These are phyloP conservation scores for Cheilosia vernalis DNA, from an alignment of 2,888 invertebrate species.

Conservation along the genomic window DNA sequence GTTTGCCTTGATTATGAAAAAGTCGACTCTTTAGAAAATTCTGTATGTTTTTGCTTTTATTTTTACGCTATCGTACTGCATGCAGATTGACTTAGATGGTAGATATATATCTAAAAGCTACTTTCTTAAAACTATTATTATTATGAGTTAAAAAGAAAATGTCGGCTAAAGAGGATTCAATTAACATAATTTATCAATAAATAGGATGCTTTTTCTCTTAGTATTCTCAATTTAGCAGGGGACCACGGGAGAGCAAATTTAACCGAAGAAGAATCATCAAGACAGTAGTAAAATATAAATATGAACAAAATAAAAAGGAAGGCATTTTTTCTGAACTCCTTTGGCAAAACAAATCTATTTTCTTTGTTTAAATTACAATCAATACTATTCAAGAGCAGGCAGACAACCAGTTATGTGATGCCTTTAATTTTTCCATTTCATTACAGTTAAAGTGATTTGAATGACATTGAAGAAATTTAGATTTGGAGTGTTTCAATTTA, in stretches of 20 bases:
- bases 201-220: slow-evolving; percentile 52
- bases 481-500: slow-evolving; percentile 11
- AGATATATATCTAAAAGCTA: slow-evolving; percentile 67
- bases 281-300: slow-evolving; percentile 12
- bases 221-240: slow-evolving; percentile 42
- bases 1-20: no score
- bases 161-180: slow-evolving; percentile 37
- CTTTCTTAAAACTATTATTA: slow-evolving; percentile 58
- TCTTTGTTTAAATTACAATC: slow-evolving; percentile 36
- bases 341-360: slow-evolving; percentile 57
- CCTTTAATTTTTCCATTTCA: no score
- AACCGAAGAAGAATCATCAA: slow-evolving; percentile 52
- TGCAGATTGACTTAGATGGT: slow-evolving; percentile 63
- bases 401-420: background rate
- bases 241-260: slow-evolving; percentile 33
- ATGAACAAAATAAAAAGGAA: slow-evolving; percentile 34
- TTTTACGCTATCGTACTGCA: slow-evolving; percentile 57
- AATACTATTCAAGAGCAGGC: slow-evolving; percentile 45
- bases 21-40: no score
- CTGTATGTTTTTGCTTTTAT: slow-evolving; percentile 49
- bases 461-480: slow-evolving; percentile 14
- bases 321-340: slow-evolving; percentile 47
- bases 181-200: slow-evolving; percentile 72
- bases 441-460: background rate
- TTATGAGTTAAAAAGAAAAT: slow-evolving; percentile 49